Evolutionary conservation across 2,797 vertebrate species (phyloP).

Genomic region (Manis crassicaudata): DNA sequence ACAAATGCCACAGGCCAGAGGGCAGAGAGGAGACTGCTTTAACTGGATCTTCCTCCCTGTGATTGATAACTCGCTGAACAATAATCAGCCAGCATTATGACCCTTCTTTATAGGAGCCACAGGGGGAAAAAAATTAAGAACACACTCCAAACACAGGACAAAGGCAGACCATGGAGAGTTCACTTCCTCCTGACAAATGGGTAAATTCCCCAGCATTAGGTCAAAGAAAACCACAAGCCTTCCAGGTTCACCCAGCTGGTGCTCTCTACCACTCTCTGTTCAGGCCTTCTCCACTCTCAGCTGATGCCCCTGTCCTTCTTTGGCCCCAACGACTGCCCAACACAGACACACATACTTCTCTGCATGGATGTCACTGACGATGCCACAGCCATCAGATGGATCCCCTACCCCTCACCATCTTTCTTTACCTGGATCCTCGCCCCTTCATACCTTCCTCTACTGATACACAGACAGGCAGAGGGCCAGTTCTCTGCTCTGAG

Average conservation of each 20-base stretch:
- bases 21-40: constrained; percentile 6
- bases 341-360: background rate
- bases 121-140: constrained; percentile 39
- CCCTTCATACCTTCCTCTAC: background rate
- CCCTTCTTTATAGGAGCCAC: constrained; percentile 8
- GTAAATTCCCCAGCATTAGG: background rate
- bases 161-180: background rate
- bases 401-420: no score
- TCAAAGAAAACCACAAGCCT: background rate
- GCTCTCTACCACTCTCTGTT: background rate
- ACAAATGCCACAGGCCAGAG: background rate
- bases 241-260: background rate
- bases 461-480: background rate
- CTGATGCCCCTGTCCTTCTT: background rate
- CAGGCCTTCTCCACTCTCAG: background rate
- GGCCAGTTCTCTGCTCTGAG: background rate
- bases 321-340: background rate
- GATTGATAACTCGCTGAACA: constrained; percentile 11
- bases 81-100: background rate
- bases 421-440: background rate
- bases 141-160: background rate
- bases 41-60: background rate
- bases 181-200: background rate
- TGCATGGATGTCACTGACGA: background rate
- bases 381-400: background rate